Conservation (phyloP, 2,113 vertebrate species). For the Macrotis lagotis region DNA sequence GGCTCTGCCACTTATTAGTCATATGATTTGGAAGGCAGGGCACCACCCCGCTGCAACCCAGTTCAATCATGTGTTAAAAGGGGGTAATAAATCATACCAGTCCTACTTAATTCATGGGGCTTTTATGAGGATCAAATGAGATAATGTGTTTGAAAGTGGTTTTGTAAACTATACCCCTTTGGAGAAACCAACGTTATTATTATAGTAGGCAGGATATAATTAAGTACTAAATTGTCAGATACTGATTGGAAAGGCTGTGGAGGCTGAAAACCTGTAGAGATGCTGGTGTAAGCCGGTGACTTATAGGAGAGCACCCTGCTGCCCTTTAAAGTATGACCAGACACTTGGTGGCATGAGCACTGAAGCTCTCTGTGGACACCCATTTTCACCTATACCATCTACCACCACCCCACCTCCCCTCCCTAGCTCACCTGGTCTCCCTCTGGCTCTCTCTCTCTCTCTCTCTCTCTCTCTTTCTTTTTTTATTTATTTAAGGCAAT, state of each 20-base stretch:
- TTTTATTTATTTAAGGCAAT: no score
- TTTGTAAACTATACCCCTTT: not conserved
- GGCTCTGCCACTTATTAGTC: not conserved
- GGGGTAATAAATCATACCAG: not conserved
- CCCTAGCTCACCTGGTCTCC: no score
- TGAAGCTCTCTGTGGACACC: not conserved
- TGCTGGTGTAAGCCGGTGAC: not conserved
- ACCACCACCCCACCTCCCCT: no score
- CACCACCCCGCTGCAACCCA: not conserved
- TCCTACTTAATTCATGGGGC: not conserved
- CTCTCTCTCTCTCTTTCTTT: no score
- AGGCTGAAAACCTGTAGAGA: not conserved
- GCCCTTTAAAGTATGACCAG: not conserved
- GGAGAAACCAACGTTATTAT: not conserved
- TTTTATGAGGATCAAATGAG: conserved; percentile 2
- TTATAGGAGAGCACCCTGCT: not conserved
- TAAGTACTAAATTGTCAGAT: not conserved
- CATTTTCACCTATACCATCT: no score
- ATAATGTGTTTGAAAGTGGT: not conserved
- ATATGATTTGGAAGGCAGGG: not conserved
- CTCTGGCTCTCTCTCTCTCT: no score
- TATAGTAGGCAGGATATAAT: not conserved
- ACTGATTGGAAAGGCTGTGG: not conserved
- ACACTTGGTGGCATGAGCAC: not conserved
- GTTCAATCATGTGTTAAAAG: not conserved